A percentile compares a stretch with the other conserved stretches of the same genome.
Evolutionary conservation across 2,797 vertebrate genomes (phyloP).

Genomic region (Pseudochirops cupreus): DNA sequence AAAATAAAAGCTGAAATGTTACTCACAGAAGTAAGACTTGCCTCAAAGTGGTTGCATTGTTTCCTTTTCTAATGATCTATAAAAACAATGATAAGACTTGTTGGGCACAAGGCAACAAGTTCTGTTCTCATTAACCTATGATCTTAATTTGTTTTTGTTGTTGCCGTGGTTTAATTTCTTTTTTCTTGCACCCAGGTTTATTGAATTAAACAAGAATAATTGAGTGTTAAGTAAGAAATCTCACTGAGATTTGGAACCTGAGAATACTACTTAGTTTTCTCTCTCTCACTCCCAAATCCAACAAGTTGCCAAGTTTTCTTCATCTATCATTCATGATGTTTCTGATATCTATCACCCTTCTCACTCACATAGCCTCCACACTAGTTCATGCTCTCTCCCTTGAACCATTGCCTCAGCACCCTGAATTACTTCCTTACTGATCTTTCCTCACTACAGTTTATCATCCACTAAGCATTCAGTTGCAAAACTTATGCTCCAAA

Average conservation of each 20-base stretch:
- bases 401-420: background rate
- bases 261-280: background rate
- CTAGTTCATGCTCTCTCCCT: background rate
- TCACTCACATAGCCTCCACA: background rate
- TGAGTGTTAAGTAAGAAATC: background rate
- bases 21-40: slow-evolving; percentile 19
- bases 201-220: background rate
- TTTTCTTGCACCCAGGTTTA: background rate
- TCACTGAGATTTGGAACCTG: background rate
- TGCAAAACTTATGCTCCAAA: background rate
- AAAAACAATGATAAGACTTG: slow-evolving; percentile 38
- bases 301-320: background rate
- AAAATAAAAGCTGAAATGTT: slow-evolving; percentile 28
- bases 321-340: background rate
- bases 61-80: slow-evolving; percentile 56
- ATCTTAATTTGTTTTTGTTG: background rate
- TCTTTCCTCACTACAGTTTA: background rate
- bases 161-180: background rate
- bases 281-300: background rate
- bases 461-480: background rate
- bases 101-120: slow-evolving; percentile 1
- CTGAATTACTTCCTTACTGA: background rate
- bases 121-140: background rate
- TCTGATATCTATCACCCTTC: background rate
- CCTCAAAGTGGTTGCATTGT: slow-evolving; percentile 60